A percentile compares a stretch with the other conserved stretches of the same genome.
phyloP scores from a whole-genome alignment of 2,888 invertebrate genomes.

The Lottia gigantea region DNA sequence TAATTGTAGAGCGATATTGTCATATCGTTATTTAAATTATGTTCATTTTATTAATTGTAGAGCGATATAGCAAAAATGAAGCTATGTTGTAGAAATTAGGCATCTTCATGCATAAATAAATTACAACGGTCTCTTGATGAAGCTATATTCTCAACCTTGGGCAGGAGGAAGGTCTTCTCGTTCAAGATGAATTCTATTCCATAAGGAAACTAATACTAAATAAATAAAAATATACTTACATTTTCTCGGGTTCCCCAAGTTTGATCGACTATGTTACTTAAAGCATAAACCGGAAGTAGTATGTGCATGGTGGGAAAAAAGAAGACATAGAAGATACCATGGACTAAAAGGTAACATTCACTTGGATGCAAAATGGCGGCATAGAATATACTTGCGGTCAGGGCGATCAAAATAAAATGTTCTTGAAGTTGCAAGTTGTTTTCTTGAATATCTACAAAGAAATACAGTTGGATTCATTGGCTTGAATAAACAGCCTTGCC shows the following conservation, averaged over 20 bases:
- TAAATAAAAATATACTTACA: slow-evolving; percentile 26
- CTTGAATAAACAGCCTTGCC: too few species aligned
- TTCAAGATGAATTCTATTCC: too few species aligned
- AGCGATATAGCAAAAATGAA: too few species aligned
- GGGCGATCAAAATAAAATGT: slow-evolving; percentile 36
- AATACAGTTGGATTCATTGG: neutral
- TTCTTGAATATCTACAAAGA: slow-evolving; percentile 31
- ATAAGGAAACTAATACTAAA: too few species aligned
- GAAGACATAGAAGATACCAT: slow-evolving; percentile 43
- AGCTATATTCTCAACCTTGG: too few species aligned
- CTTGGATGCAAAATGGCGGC: slow-evolving; percentile 42
- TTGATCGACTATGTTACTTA: slow-evolving; percentile 51
- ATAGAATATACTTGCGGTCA: slow-evolving; percentile 35
- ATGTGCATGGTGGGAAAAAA: slow-evolving; percentile 49
- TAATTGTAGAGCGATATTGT: too few species aligned
- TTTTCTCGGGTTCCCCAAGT: slow-evolving; percentile 50
- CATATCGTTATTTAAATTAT: too few species aligned
- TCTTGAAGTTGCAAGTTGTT: slow-evolving; percentile 24
- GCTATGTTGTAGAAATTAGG: too few species aligned
- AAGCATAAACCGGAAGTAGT: slow-evolving; percentile 45
- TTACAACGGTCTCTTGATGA: too few species aligned
- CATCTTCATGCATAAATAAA: too few species aligned
- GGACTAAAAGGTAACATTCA: slow-evolving; percentile 37
- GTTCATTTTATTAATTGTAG: too few species aligned
- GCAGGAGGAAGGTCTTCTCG: too few species aligned